These are phyloP conservation scores for Xylocampa areola DNA, from an alignment of 2,888 invertebrate species.

Conservation along the genomic window DNA sequence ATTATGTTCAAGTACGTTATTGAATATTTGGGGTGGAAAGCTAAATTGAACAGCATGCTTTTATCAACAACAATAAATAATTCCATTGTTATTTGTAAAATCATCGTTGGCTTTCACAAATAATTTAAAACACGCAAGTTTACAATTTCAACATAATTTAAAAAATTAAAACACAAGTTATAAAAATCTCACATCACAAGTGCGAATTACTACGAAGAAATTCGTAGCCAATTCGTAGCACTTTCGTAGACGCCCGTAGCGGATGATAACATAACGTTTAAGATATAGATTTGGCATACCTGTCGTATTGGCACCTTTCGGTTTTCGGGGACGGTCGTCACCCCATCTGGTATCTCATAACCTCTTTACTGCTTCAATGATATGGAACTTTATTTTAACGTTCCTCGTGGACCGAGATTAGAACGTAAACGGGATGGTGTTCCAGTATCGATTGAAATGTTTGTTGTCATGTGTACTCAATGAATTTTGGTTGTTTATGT, in stretches of 20 bases:
- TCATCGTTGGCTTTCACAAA: slow-evolving; percentile 4
- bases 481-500: slow-evolving; percentile 43
- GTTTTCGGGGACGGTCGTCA: slow-evolving; percentile 77
- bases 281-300: slow-evolving; percentile 72
- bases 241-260: slow-evolving; percentile 73
- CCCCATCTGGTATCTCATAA: slow-evolving; percentile 76
- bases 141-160: slow-evolving; percentile 16
- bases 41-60: slow-evolving; percentile 3
- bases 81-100: slow-evolving; percentile 14
- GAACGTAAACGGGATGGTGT: slow-evolving; percentile 34
- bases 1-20: not conserved
- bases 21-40: not conserved
- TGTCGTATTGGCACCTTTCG: slow-evolving; percentile 69
- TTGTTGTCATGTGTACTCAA: slow-evolving; percentile 46
- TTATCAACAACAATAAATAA: slow-evolving; percentile 28
- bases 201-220: slow-evolving; percentile 44
- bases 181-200: slow-evolving; percentile 19
- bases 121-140: slow-evolving; percentile 24
- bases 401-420: slow-evolving; percentile 65
- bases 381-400: slow-evolving; percentile 77
- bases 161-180: slow-evolving; percentile 12
- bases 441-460: slow-evolving; percentile 54
- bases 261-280: slow-evolving; percentile 71
- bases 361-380: slow-evolving; percentile 68
- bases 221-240: slow-evolving; percentile 71